These are phyloP conservation scores for Notoglanidium macrostoma DNA, from an alignment of 2,797 vertebrate species.

Conservation along the genomic window DNA sequence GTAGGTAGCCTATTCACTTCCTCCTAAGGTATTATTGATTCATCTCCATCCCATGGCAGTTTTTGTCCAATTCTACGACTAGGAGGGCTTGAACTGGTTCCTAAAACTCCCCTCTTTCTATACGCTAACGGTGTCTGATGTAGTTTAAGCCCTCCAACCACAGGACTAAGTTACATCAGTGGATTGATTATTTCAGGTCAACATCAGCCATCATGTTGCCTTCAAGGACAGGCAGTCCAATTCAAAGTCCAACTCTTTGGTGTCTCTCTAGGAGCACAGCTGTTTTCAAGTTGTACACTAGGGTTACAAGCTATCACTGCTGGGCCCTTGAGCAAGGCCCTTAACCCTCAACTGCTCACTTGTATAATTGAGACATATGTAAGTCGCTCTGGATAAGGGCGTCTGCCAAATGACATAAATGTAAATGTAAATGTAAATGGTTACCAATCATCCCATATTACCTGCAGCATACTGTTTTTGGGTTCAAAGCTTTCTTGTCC, in stretches of 20 bases:
- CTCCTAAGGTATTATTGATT: constrained; percentile 8
- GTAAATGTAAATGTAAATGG: too few species aligned
- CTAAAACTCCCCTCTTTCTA: background rate
- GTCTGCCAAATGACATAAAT: too few species aligned
- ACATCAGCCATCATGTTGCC: background rate
- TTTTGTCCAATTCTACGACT: constrained; percentile 1
- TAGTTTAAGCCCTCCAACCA: background rate
- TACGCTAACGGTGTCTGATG: background rate
- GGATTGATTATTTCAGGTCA: background rate
- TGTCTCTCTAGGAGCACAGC: background rate
- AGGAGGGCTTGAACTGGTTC: background rate
- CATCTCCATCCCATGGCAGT: background rate
- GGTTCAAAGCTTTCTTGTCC: background rate
- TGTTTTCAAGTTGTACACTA: background rate
- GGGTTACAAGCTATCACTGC: too few species aligned
- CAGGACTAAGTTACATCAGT: background rate
- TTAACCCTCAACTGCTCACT: too few species aligned
- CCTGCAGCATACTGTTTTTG: background rate
- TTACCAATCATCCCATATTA: background rate
- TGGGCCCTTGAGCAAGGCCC: too few species aligned
- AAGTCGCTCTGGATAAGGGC: too few species aligned
- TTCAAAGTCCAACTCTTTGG: background rate
- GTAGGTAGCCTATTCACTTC: constrained; percentile 5
- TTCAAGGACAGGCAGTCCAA: background rate
- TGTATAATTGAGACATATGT: too few species aligned